Evolutionary conservation across 2,888 invertebrate species (phyloP).

Genomic region (Hedychridium roseum): DNA sequence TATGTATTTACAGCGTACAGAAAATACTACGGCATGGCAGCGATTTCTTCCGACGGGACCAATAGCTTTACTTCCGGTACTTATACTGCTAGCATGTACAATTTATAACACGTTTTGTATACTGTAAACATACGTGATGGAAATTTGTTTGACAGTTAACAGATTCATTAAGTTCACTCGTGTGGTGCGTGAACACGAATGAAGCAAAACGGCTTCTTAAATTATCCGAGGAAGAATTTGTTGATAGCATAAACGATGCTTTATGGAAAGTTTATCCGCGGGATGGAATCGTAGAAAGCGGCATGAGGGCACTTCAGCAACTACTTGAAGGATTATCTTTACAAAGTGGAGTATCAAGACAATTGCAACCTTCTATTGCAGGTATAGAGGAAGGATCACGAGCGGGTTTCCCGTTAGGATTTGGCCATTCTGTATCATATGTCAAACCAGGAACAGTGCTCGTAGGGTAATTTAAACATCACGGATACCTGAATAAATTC

Average conservation of each 20-base stretch:
- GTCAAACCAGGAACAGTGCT: conserved; percentile 82
- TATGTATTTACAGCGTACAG: conserved; percentile 70
- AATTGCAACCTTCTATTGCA: conserved; percentile 76
- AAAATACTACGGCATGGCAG: conserved; percentile 95
- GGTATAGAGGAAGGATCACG: conserved; percentile 71
- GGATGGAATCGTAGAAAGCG: conserved; percentile 66
- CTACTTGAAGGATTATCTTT: conserved; percentile 62
- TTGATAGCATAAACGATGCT: conserved; percentile 87
- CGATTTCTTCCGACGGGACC: conserved; percentile 93
- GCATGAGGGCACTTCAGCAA: conserved; percentile 67
- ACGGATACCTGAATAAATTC: too few relatives aligned
- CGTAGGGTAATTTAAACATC: conserved; percentile 91
- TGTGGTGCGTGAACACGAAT: conserved; percentile 86
- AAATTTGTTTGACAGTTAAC: conserved; percentile 67
- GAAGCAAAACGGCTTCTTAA: conserved; percentile 78
- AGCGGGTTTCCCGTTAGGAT: conserved; percentile 91
- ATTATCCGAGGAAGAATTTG: conserved; percentile 80
- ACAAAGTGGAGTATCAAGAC: conserved; percentile 66
- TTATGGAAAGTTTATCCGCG: conserved; percentile 75
- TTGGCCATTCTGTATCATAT: conserved; percentile 89
- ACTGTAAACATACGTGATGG: background rate
- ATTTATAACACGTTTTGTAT: background rate
- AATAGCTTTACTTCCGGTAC: conserved; percentile 87
- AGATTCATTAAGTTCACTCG: conserved; percentile 83
- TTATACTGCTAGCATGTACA: conserved; percentile 28